These are phyloP conservation scores for Narcine bancroftii DNA, from an alignment of 2,113 vertebrate genomes.

Conservation along the genomic window DNA sequence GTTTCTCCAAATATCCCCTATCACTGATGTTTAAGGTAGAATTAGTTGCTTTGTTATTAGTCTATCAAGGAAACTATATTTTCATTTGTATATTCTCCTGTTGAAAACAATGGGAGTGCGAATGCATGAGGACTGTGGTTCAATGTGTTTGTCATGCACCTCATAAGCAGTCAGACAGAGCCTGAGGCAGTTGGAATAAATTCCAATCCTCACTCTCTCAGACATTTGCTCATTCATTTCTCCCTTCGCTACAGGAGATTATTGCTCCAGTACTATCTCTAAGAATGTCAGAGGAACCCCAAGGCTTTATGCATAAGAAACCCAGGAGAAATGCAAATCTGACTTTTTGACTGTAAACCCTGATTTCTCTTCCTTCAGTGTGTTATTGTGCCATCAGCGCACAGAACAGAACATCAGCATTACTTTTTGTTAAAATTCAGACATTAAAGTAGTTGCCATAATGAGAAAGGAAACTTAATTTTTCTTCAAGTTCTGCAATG, in stretches of 20 bases:
- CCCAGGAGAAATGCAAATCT: not conserved
- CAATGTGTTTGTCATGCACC: not conserved
- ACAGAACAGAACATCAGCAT: not conserved
- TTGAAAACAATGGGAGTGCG: conserved; percentile 21
- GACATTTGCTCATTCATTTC: not conserved
- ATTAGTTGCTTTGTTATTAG: not conserved
- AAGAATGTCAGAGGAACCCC: conserved; percentile 2
- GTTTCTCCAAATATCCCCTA: too few relatives aligned
- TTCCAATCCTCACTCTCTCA: not conserved
- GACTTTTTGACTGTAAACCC: not conserved
- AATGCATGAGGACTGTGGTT: not conserved
- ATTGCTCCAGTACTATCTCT: not conserved
- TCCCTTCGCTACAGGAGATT: not conserved
- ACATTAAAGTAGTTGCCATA: not conserved
- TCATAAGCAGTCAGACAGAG: not conserved
- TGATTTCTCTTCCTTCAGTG: not conserved
- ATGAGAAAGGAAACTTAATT: not conserved
- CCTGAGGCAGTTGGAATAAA: not conserved
- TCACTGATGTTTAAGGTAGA: not conserved
- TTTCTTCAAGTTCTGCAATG: not conserved
- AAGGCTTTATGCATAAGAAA: not conserved
- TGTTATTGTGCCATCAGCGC: not conserved
- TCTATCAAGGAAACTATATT: not conserved
- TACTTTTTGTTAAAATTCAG: not conserved
- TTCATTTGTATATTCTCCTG: not conserved